phyloP scores from a whole-genome alignment of 2,113 vertebrate species.

The Symphodus melops region DNA sequence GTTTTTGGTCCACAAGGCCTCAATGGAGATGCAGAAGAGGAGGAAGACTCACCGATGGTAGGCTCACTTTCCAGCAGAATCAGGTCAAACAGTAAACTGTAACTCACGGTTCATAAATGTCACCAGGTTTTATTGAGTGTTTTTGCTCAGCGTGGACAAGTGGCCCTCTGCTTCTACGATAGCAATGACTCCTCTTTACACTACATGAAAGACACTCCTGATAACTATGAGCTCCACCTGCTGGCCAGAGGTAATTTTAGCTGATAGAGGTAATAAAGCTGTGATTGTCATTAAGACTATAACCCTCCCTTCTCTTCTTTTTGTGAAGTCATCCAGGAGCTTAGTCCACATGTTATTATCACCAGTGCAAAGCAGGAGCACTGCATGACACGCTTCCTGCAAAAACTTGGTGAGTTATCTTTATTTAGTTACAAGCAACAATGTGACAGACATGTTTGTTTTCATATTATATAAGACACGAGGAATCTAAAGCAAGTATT shows the following conservation, averaged over 20 bases:
- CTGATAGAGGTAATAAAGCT: not conserved
- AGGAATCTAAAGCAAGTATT: no score
- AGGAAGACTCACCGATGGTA: constrained; percentile 71
- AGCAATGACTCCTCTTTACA: constrained; percentile 87
- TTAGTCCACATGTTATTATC: constrained; percentile 88
- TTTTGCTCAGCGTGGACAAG: constrained; percentile 85
- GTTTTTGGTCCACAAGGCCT: constrained; percentile 9
- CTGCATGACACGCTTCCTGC: constrained; percentile 86
- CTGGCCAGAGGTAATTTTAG: constrained; percentile 85
- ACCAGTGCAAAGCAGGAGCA: constrained; percentile 95
- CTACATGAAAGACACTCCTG: constrained; percentile 90
- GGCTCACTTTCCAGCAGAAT: not conserved
- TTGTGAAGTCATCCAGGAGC: constrained; percentile 86
- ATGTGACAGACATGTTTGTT: constrained; percentile 21
- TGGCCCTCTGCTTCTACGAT: constrained; percentile 92
- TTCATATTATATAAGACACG: not conserved
- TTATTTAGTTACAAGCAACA: not conserved
- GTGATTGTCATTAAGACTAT: not conserved
- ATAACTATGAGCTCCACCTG: constrained; percentile 86
- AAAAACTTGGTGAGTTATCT: constrained; percentile 78
- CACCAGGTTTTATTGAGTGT: constrained; percentile 88
- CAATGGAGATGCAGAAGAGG: constrained; percentile 69
- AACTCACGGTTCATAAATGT: not conserved
- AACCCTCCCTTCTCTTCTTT: not conserved
- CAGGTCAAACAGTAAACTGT: not conserved